phyloP scores from a whole-genome alignment of 2,888 invertebrate genomes.

The Malachius bipustulatus region DNA sequence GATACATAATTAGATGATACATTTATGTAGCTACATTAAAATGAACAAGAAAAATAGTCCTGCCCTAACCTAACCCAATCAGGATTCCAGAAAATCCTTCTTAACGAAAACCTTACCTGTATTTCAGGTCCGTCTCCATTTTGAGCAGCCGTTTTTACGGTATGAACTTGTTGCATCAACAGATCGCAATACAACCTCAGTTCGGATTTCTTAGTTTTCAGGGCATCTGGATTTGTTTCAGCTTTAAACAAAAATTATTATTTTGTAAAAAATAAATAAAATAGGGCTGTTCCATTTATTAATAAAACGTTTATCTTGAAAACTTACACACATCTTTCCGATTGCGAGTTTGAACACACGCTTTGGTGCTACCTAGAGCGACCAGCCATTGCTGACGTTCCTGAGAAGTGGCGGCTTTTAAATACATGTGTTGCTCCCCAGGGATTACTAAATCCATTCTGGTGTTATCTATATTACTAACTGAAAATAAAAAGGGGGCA shows the following conservation, averaged over 20 bases:
- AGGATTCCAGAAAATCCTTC: too few species aligned
- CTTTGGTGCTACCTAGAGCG: constrained; percentile 68
- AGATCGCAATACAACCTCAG: constrained; percentile 68
- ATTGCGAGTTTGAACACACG: constrained; percentile 35
- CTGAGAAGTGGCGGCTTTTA: constrained; percentile 62
- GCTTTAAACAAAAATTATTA: constrained; percentile 29
- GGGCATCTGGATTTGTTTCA: constrained; percentile 44
- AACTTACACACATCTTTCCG: constrained; percentile 24
- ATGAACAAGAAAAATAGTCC: too few species aligned
- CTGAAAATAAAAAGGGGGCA: constrained; percentile 44
- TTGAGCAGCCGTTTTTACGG: constrained; percentile 53
- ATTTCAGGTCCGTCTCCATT: constrained; percentile 46
- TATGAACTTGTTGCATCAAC: constrained; percentile 74
- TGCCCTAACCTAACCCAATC: too few species aligned
- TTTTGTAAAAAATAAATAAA: background rate
- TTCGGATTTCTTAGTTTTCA: constrained; percentile 65
- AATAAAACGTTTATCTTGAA: background rate
- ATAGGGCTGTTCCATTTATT: background rate
- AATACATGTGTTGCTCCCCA: constrained; percentile 70
- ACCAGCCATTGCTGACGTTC: constrained; percentile 74
- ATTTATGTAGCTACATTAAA: too few species aligned
- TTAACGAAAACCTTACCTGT: too few species aligned
- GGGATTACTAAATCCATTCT: constrained; percentile 69
- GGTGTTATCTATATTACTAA: constrained; percentile 57
- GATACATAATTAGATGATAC: too few species aligned